Evolutionary conservation across 2,113 vertebrate species (phyloP).

Genomic region (Lasiurus cinereus): DNA sequence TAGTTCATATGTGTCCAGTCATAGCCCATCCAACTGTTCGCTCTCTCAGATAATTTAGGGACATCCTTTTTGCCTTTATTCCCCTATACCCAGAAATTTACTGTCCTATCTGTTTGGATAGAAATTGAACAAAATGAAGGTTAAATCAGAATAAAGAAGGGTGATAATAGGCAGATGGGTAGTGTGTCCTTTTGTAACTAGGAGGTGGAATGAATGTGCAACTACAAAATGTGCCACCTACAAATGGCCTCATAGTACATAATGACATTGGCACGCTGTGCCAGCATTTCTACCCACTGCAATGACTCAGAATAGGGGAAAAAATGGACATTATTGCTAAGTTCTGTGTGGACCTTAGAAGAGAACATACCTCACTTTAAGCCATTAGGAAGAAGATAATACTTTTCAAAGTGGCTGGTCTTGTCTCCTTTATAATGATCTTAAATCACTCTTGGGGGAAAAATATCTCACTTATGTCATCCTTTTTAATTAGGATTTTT

Average conservation of each 20-base stretch:
- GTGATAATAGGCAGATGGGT: not conserved
- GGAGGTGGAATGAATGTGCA: not conserved
- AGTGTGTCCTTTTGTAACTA: constrained; percentile 41
- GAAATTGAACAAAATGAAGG: not conserved
- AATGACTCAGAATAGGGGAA: not conserved
- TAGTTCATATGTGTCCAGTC: not conserved
- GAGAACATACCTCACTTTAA: constrained; percentile 24
- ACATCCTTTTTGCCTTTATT: not conserved
- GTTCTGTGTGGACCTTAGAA: not conserved
- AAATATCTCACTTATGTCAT: not conserved
- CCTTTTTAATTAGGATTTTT: constrained; percentile 59
- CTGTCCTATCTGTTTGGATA: constrained; percentile 28
- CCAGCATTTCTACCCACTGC: constrained; percentile 1
- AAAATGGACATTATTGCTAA: not conserved
- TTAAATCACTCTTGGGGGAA: not conserved
- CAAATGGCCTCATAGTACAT: not conserved
- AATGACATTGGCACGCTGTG: not conserved
- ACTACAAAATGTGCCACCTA: not conserved
- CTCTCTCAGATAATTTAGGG: not conserved
- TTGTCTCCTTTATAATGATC: constrained; percentile 48
- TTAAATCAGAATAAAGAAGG: constrained; percentile 42
- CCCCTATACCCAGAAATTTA: not conserved
- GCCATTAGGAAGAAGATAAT: not conserved
- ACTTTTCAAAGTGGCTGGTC: not conserved
- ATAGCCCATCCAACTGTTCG: not conserved